Base-by-base conservation (phyloP, 1,140 invertebrate species). In the Drosophila lacteicornis region DNA sequence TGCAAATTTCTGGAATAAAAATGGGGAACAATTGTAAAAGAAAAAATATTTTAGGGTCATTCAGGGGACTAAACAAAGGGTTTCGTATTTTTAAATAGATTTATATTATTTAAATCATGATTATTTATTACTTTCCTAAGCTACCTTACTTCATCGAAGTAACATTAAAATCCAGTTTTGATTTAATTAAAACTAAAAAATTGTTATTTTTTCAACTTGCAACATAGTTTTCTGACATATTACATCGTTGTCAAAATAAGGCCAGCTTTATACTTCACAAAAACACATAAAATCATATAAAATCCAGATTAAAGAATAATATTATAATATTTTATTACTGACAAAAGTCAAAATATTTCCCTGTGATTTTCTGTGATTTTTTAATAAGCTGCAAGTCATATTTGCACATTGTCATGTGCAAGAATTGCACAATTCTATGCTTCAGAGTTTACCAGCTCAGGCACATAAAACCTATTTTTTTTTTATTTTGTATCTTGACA, bases 341-440 rank as follows among this genome's bases (percentile, higher is more conserved):
- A 11, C 15, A 42, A 2, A 42, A 42, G 40, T 9, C 43, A n/a
- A 43, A 17, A 25, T 25, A 57, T 36, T 19, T 30, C 7, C 7
- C 8, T 65, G 3, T 25, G 27, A 33, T 46, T 61, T n/a, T 27
- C 3, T 19, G 9, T 11, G 33, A 36, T 13, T 36, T 36, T 65
- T 6, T 59, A 60, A 42, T 60, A 60, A 65, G 55, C 61, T 60
- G 63, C 40, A 61, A 66, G 19, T 27, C 63, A 45, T 61, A 60
- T 66, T 61, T 66, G 19, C 19, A 36, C 36, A 9, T 25, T 30
- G 25, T 25, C 12, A 27, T 46, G 30, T 61, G 30, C n/a, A 27
- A 27, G 22, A 15, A 47, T 46, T 25, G 56, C 56, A 46, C 22
- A 46, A 47, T 36, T 61, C 19, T 13, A 33, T 12, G 19, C 13